Evolutionary conservation across 2,888 invertebrate genomes (phyloP).

Genomic region (Diarsia rubi): DNA sequence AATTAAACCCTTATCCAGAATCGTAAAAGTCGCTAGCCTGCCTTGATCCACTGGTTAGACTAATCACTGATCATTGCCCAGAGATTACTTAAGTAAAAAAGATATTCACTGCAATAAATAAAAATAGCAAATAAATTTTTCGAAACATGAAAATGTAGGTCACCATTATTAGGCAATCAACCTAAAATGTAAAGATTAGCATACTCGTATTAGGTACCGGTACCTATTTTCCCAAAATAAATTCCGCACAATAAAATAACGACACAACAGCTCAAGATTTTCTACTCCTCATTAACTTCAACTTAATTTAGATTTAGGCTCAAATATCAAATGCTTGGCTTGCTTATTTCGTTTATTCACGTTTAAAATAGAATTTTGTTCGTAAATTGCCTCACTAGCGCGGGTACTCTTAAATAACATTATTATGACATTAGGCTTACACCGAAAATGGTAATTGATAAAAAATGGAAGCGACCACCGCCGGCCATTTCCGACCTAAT

Average conservation of each 20-base stretch:
- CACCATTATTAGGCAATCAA: not conserved
- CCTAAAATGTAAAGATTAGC: not conserved
- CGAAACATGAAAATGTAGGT: not conserved
- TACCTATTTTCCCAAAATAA: constrained; percentile 11
- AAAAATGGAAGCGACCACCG: constrained; percentile 64
- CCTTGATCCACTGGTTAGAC: not conserved
- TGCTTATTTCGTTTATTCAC: constrained; percentile 27
- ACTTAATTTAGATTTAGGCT: constrained; percentile 17
- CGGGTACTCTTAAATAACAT: constrained; percentile 35
- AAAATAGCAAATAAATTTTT: not conserved
- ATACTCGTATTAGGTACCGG: not conserved
- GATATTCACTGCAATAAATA: too few relatives aligned
- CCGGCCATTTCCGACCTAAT: constrained; percentile 64
- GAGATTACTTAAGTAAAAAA: not conserved
- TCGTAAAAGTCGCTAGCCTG: not conserved
- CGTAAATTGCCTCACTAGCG: constrained; percentile 39
- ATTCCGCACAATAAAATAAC: constrained; percentile 6
- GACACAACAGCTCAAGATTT: constrained; percentile 24
- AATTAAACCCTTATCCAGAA: not conserved
- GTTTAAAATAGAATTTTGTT: constrained; percentile 24
- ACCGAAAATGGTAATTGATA: constrained; percentile 70
- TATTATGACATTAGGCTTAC: constrained; percentile 62
- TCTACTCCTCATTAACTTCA: constrained; percentile 21
- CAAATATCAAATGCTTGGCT: constrained; percentile 16
- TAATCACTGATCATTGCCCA: not conserved